phyloP scores from a whole-genome alignment of 1,140 invertebrate genomes.

The Odontomachus brunneus region DNA sequence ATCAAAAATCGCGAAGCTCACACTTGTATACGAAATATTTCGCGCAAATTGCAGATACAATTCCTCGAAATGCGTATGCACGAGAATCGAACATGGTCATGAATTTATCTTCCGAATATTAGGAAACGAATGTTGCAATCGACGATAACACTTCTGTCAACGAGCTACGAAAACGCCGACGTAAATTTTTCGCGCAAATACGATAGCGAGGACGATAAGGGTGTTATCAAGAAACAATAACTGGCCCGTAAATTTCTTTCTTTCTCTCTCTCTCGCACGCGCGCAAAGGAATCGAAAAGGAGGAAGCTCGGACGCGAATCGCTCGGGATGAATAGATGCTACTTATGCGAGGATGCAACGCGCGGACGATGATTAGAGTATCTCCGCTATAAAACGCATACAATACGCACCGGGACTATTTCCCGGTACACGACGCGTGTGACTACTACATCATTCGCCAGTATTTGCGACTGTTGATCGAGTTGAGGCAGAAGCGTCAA shows the following conservation, averaged over 20 bases:
- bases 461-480: background rate
- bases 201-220: background rate
- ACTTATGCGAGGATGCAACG: background rate
- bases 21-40: too few relatives aligned
- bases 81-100: background rate
- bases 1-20: too few relatives aligned
- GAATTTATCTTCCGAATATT: background rate
- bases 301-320: too few relatives aligned
- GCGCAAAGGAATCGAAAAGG: background rate
- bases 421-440: background rate
- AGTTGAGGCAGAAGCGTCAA: background rate
- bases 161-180: too few relatives aligned
- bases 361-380: background rate
- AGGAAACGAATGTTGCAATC: background rate
- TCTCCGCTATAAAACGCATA: background rate
- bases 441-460: background rate
- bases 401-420: background rate
- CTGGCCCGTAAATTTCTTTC: background rate
- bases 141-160: background rate
- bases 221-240: background rate
- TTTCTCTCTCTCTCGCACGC: too few relatives aligned
- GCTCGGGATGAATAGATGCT: background rate
- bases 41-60: background rate
- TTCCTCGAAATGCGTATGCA: slow-evolving; percentile 9
- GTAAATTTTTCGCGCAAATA: too few relatives aligned